phyloP scores from a whole-genome alignment of 2,888 invertebrate genomes.

The Leptopilina myrica region DNA sequence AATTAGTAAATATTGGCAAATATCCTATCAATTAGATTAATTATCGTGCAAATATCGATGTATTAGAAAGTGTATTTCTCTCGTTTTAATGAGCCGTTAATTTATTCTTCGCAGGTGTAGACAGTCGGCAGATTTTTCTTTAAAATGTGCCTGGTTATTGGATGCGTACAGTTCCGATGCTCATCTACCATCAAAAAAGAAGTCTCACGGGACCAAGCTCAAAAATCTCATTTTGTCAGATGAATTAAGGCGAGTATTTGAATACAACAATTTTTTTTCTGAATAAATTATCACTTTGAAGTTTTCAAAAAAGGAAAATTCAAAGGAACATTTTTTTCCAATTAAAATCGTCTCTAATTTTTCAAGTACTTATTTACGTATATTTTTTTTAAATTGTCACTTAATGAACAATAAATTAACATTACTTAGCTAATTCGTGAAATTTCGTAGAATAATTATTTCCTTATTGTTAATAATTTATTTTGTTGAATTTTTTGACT shows the following conservation, averaged over 20 bases:
- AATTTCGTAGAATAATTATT: no score
- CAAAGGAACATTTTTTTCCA: no score
- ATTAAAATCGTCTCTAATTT: no score
- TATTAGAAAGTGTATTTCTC: conserved; percentile 4
- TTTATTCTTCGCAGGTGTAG: conserved; percentile 84
- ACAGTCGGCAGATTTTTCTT: conserved; percentile 95
- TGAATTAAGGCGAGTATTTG: conserved; percentile 77
- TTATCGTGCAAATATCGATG: conserved; percentile 15
- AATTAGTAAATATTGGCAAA: neutral
- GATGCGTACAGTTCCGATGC: conserved; percentile 94
- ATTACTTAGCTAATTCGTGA: no score
- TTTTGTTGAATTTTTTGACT: no score
- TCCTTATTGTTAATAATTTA: no score
- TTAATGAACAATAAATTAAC: no score
- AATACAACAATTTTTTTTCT: neutral
- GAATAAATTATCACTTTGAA: no score
- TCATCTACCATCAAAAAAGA: conserved; percentile 82
- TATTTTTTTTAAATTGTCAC: no score
- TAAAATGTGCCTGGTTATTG: conserved; percentile 97
- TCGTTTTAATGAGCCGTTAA: conserved; percentile 7
- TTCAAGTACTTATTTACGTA: no score
- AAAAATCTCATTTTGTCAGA: conserved; percentile 86
- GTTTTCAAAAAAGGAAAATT: no score
- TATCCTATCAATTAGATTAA: neutral
- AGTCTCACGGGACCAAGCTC: conserved; percentile 86